phyloP scores from a whole-genome alignment of 2,113 vertebrate species.

The Hemicordylus capensis region DNA sequence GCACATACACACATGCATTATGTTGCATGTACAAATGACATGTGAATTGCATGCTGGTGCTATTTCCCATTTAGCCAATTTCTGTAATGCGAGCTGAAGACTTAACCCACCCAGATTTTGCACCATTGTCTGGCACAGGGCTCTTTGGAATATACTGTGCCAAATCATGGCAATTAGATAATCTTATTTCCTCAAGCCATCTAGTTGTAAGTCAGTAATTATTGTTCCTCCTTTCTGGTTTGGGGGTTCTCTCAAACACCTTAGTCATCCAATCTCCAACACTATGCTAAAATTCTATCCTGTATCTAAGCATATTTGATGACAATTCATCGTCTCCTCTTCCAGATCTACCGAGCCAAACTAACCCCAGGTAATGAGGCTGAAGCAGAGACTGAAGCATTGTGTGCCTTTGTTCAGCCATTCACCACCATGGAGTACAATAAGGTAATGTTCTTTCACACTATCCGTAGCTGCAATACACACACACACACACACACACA shows the following conservation, averaged over 20 bases:
- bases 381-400: slow-evolving; percentile 88
- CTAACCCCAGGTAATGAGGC: slow-evolving; percentile 87
- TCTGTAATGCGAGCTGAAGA: not conserved
- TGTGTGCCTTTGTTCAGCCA: slow-evolving; percentile 92
- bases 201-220: not conserved
- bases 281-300: not conserved
- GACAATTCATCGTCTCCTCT: accelerated
- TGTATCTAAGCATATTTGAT: not conserved
- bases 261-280: not conserved
- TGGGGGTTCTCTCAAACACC: not conserved
- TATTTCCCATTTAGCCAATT: not conserved
- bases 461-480: too few species aligned
- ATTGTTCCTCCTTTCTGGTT: accelerated
- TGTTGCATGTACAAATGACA: not conserved
- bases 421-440: slow-evolving; percentile 85
- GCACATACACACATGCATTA: not conserved
- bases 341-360: slow-evolving; percentile 90
- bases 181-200: not conserved
- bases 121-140: not conserved
- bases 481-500: too few species aligned
- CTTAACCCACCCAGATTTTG: not conserved
- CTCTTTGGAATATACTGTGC: not conserved
- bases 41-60: not conserved
- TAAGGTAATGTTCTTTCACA: slow-evolving; percentile 76
- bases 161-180: not conserved